These are phyloP conservation scores for Trissolcus japonicus DNA, from an alignment of 2,888 invertebrate species.

Conservation along the genomic window DNA sequence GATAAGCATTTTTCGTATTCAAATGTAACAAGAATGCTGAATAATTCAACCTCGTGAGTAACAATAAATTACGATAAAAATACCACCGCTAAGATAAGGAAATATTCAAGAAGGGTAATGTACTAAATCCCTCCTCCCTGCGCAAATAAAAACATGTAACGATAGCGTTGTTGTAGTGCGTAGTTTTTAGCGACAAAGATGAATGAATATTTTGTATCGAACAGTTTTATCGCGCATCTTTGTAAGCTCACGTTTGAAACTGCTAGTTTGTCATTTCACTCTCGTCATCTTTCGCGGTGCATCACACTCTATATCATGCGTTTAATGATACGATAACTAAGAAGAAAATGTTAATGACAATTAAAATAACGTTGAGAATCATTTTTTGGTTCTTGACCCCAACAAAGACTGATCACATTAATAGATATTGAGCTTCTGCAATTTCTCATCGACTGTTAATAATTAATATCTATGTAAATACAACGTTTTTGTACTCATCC, in stretches of 20 bases:
- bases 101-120: conserved; percentile 14
- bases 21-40: neutral
- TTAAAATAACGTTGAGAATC: conserved; percentile 21
- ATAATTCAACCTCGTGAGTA: neutral
- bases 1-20: too few species aligned
- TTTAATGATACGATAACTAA: neutral
- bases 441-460: too few species aligned
- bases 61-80: neutral
- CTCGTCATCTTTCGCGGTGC: conserved; percentile 3
- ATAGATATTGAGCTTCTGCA: too few species aligned
- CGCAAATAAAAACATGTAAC: conserved; percentile 11
- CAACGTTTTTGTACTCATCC: too few species aligned
- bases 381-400: conserved; percentile 20
- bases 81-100: neutral
- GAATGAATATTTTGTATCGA: conserved; percentile 46
- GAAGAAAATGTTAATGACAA: conserved; percentile 10
- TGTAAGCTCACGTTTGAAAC: conserved; percentile 38
- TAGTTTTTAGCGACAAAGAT: conserved; percentile 38
- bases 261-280: conserved; percentile 32
- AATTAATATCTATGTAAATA: too few species aligned
- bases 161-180: conserved; percentile 34
- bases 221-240: conserved; percentile 33
- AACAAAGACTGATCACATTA: conserved; percentile 38
- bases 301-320: neutral
- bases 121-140: conserved; percentile 3